These are phyloP conservation scores for Drosophila yakuba DNA, from an alignment of 1,140 invertebrate species.

Conservation along the genomic window DNA sequence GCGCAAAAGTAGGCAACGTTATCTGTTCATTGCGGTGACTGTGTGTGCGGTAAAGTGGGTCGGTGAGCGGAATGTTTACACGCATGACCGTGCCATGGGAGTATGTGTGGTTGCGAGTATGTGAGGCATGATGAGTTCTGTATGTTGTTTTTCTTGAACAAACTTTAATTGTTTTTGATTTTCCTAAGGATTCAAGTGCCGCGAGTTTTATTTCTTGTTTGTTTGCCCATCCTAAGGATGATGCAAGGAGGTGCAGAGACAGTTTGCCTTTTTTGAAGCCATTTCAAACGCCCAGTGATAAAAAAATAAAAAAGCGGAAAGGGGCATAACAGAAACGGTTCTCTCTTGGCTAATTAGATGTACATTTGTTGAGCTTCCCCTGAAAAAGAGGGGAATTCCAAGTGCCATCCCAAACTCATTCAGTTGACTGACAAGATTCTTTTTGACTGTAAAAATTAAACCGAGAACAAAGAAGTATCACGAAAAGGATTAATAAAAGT, in stretches of 20 bases:
- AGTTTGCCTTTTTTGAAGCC: slow-evolving; percentile 61
- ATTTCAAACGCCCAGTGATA: slow-evolving; percentile 58
- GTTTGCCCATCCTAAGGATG: slow-evolving; percentile 28
- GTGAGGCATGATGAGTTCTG: slow-evolving; percentile 67
- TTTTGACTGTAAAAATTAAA: slow-evolving; percentile 1
- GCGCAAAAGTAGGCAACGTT: slow-evolving; percentile 80
- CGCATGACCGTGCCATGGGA: slow-evolving; percentile 41
- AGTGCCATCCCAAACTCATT: slow-evolving; percentile 17
- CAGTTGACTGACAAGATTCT: slow-evolving; percentile 29
- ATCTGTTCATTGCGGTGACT: slow-evolving; percentile 50
- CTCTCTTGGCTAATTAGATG: slow-evolving; percentile 72
- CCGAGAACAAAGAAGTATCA: neutral
- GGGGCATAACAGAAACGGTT: slow-evolving; percentile 17
- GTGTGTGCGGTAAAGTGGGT: neutral
- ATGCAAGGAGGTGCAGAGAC: slow-evolving; percentile 1
- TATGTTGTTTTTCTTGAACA: slow-evolving; percentile 81
- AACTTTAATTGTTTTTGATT: slow-evolving; percentile 83
- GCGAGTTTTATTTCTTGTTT: slow-evolving; percentile 55
- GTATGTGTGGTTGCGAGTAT: slow-evolving; percentile 24
- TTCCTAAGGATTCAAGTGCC: slow-evolving; percentile 78
- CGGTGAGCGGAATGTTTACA: slow-evolving; percentile 51
- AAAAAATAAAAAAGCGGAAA: slow-evolving; percentile 42
- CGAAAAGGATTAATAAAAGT: too few relatives aligned
- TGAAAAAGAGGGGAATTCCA: neutral
- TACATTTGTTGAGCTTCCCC: slow-evolving; percentile 72